phyloP scores from a whole-genome alignment of 2,113 vertebrate species.

The Sorex araneus region DNA sequence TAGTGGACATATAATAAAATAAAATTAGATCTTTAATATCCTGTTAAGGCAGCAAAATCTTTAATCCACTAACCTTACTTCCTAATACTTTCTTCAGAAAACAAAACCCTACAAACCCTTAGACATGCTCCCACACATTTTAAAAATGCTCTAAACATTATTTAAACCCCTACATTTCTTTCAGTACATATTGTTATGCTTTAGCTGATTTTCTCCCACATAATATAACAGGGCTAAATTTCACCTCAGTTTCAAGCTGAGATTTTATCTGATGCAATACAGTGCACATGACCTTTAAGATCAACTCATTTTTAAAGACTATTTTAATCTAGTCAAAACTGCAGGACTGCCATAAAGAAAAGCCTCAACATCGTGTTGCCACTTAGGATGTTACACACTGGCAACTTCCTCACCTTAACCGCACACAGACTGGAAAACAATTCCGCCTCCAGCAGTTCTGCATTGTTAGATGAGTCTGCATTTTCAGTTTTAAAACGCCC shows the following conservation, averaged over 20 bases:
- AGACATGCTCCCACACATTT: not conserved
- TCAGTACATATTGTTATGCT: not conserved
- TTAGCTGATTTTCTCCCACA: slow-evolving; percentile 38
- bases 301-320: not conserved
- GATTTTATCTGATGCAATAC: not conserved
- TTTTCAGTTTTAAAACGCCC: slow-evolving; percentile 63
- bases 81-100: slow-evolving; percentile 48
- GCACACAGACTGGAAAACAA: slow-evolving; percentile 57
- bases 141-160: not conserved
- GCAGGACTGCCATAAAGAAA: slow-evolving; percentile 38
- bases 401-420: slow-evolving; percentile 69
- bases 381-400: slow-evolving; percentile 3
- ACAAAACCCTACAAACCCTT: not conserved
- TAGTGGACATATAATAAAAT: slow-evolving; percentile 17
- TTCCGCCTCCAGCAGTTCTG: slow-evolving; percentile 41
- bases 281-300: slow-evolving; percentile 1
- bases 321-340: slow-evolving; percentile 60
- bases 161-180: not conserved
- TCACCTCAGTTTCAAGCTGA: slow-evolving; percentile 54
- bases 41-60: slow-evolving; percentile 5
- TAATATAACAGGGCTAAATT: not conserved
- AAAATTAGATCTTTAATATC: slow-evolving; percentile 29
- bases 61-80: slow-evolving; percentile 4
- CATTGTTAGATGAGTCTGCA: slow-evolving; percentile 76
- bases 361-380: not conserved